Percentiles rank a stretch among this genome's conserved stretches.
phyloP scores from a whole-genome alignment of 2,113 vertebrate species.

The Danionella cerebrum region DNA sequence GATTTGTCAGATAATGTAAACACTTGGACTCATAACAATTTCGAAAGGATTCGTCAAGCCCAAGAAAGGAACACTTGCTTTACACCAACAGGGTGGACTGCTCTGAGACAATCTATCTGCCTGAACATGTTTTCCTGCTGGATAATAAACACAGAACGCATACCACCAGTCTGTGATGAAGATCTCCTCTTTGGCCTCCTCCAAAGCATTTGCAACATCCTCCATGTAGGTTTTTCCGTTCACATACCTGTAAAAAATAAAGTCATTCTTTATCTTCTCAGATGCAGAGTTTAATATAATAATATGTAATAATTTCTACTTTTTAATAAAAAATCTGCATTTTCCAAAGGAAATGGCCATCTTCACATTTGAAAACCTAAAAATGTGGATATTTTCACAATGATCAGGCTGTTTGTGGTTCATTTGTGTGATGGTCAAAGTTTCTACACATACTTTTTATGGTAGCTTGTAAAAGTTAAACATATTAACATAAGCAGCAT shows the following conservation, averaged over 20 bases:
- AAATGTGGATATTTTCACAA: too few relatives aligned
- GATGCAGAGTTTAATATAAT: too few relatives aligned
- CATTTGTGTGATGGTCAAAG: too few relatives aligned
- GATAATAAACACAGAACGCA: slow-evolving; percentile 40
- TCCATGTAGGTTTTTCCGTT: slow-evolving; percentile 93
- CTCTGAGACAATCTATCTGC: not conserved
- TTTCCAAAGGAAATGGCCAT: too few relatives aligned
- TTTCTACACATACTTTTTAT: too few relatives aligned
- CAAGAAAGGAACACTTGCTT: not conserved
- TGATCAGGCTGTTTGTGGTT: too few relatives aligned
- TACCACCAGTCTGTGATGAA: slow-evolving; percentile 99
- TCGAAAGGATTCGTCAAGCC: not conserved
- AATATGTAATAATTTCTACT: too few relatives aligned
- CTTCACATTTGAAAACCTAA: too few relatives aligned
- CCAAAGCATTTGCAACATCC: slow-evolving; percentile 88
- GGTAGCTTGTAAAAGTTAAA: too few relatives aligned
- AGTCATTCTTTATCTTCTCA: too few relatives aligned
- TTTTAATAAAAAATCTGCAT: too few relatives aligned
- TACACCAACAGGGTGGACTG: not conserved
- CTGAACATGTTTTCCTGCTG: not conserved
- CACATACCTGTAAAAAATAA: slow-evolving; percentile 75
- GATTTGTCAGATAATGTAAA: not conserved
- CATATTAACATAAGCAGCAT: too few relatives aligned
- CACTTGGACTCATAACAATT: not conserved
- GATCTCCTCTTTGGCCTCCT: slow-evolving; percentile 91